phyloP scores from a whole-genome alignment of 2,113 vertebrate species.

The Rhizomys pruinosus region DNA sequence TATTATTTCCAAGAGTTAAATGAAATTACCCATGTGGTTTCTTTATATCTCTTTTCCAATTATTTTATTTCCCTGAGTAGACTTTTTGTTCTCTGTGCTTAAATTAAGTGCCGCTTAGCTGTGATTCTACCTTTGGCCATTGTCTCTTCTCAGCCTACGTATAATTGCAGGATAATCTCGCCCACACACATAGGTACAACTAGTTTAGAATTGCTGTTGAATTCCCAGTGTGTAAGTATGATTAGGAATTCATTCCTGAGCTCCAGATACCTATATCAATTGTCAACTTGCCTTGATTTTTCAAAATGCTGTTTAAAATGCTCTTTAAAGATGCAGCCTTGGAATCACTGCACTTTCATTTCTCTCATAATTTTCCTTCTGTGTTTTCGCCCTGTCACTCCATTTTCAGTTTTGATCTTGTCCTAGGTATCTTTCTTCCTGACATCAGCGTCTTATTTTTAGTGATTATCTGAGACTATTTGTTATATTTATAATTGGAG shows the following conservation, averaged over 20 bases:
- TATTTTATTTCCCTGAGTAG: background rate
- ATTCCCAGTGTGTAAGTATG: background rate
- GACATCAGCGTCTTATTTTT: background rate
- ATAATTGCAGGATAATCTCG: background rate
- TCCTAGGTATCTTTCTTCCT: background rate
- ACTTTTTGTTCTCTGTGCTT: background rate
- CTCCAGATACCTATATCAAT: background rate
- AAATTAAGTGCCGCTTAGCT: background rate
- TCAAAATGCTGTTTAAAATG: background rate
- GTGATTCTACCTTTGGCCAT: background rate
- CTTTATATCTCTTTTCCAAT: background rate
- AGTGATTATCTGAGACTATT: background rate
- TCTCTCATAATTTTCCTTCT: background rate
- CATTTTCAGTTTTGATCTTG: background rate
- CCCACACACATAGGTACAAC: background rate
- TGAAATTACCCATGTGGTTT: background rate
- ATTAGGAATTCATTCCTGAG: constrained; percentile 2
- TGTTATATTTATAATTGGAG: background rate
- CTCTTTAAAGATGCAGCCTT: background rate
- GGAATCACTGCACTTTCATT: background rate
- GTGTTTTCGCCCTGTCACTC: background rate
- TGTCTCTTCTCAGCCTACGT: background rate
- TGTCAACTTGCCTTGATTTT: background rate
- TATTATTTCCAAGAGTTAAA: background rate
- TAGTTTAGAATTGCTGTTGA: constrained; percentile 6